Base-by-base conservation (phyloP, 1,140 invertebrate genomes). In the Drosophila teissieri region DNA sequence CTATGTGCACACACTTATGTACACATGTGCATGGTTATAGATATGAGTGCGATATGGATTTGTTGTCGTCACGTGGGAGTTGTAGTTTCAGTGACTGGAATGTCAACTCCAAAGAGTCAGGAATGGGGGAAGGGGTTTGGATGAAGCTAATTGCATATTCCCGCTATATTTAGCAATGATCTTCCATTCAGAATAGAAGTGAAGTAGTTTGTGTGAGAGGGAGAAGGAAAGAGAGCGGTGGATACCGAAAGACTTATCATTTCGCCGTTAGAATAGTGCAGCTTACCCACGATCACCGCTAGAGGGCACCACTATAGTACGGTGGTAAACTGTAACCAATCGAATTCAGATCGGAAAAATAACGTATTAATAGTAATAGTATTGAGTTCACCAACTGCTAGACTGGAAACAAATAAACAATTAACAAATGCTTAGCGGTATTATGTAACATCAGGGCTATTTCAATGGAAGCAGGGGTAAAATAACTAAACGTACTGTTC, bases 31-130 rank as follows among this genome's bases (percentile, higher is more conserved):
- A 40, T 56, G 31, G 5, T 17, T 49, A 24, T 65, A 24, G 10
- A n/a, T 45, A 56, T 51, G 44, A n/a, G 15, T 44, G 12, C 39
- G 27, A 83, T 69, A 62, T 19, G 57, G 8, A 31, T 58, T 78
- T 46, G 65, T 62, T 86, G 52, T 83, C 80, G 64, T 88, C 84
- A 83, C 83, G 76, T 89, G 83, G 83, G 46, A 75, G 52, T 52
- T 69, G 46, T 37, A 37, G 36, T 19, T 37, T 19, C 15, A 49
- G 46, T 27, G 22, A 0, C 12, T 27, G 48, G 27, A 48, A 54
- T 53, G 15, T 39, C 62, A 69, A 68, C 64, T 57, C 36, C 17
- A 56, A 60, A 72, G 31, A 45, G 27, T 53, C 58, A 15, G 46
- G 3, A 58, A 57, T 22, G 52, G 42, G 34, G 10, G 40, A 42